Evolutionary conservation across 2,888 invertebrate genomes (phyloP).

Genomic region (Teleiodes luculella): DNA sequence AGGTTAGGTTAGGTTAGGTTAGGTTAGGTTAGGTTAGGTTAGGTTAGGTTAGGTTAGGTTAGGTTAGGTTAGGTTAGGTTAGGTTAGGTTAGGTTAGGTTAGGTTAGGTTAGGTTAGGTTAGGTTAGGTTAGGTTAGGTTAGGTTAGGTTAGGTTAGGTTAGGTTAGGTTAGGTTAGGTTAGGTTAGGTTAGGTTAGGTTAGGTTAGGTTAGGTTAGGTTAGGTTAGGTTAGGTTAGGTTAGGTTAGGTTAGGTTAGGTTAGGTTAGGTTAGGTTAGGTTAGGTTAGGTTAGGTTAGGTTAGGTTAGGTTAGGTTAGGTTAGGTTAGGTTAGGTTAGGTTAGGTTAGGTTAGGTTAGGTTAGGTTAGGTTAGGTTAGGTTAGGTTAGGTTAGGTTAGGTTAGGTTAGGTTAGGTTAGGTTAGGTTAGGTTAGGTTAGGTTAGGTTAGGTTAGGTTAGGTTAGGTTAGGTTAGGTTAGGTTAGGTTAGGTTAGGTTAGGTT

Average conservation of each 20-base stretch:
- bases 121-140: no score
- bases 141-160: no score
- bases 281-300: conserved; percentile 24
- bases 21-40: no score
- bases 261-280: conserved; percentile 24
- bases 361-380: conserved; percentile 24
- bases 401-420: conserved; percentile 17
- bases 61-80: no score
- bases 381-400: conserved; percentile 18
- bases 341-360: conserved; percentile 24
- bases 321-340: conserved; percentile 22
- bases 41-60: no score
- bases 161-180: no score
- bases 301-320: conserved; percentile 23
- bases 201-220: conserved; percentile 28
- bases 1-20: no score
- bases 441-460: conserved; percentile 15
- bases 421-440: conserved; percentile 17
- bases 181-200: no score
- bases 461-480: conserved; percentile 19
- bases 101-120: no score
- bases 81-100: no score
- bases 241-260: conserved; percentile 26
- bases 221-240: conserved; percentile 27
- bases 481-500: conserved; percentile 24